These are phyloP conservation scores for Parnassius smintheus DNA, from an alignment of 2,888 invertebrate species.

Conservation along the genomic window DNA sequence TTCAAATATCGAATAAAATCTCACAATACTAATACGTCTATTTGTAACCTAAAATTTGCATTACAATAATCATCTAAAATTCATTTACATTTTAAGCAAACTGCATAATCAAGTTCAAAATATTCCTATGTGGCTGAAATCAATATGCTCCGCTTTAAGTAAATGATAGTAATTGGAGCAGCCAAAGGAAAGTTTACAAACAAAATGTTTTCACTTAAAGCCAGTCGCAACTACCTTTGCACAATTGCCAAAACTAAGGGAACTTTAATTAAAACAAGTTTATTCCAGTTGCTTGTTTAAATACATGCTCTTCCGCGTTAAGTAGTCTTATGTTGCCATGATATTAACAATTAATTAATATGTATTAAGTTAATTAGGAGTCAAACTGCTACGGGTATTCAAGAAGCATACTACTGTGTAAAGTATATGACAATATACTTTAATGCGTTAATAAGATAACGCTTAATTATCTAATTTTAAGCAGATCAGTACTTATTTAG, in stretches of 20 bases:
- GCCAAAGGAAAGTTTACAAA: slow-evolving; percentile 64
- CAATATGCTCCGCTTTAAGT: slow-evolving; percentile 35
- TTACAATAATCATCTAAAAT: too few species aligned
- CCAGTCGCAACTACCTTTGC: slow-evolving; percentile 66
- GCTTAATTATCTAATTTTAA: too few species aligned
- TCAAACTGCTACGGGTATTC: too few species aligned
- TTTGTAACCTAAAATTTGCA: too few species aligned
- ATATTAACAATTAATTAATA: slow-evolving; percentile 33
- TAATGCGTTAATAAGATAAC: too few species aligned
- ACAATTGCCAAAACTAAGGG: slow-evolving; percentile 51
- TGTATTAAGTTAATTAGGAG: too few species aligned
- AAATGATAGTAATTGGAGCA: slow-evolving; percentile 71
- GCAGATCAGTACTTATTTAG: too few species aligned
- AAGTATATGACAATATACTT: too few species aligned
- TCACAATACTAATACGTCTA: too few species aligned
- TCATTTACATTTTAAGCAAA: slow-evolving; percentile 17
- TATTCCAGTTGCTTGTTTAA: slow-evolving; percentile 56
- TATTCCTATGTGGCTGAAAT: slow-evolving; percentile 13
- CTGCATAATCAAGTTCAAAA: slow-evolving; percentile 17
- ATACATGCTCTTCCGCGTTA: slow-evolving; percentile 32
- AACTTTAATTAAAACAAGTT: slow-evolving; percentile 67
- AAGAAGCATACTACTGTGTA: too few species aligned
- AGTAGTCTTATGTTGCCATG: slow-evolving; percentile 50
- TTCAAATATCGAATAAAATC: too few species aligned
- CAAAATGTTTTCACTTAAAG: slow-evolving; percentile 69